These are phyloP conservation scores for Amazona vittata DNA, from an alignment of 2,113 vertebrate genomes.

Conservation along the genomic window DNA sequence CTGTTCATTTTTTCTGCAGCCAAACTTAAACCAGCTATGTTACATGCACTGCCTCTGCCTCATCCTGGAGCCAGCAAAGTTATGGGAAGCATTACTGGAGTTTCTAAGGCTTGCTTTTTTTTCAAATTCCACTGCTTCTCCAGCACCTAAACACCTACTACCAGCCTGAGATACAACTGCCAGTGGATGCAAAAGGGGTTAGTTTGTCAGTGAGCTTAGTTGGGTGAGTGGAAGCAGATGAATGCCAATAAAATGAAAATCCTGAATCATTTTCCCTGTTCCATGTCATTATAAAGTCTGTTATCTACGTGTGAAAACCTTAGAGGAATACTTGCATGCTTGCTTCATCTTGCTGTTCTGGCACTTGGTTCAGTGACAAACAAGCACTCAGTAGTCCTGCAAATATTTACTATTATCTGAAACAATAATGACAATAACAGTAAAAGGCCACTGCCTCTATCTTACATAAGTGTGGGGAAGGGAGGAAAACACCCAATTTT, in stretches of 20 bases:
- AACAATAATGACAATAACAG: not conserved
- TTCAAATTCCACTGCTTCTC: not conserved
- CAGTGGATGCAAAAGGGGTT: not conserved
- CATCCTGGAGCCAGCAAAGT: not conserved
- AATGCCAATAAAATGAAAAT: not conserved
- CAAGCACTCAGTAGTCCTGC: not conserved
- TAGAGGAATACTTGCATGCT: not conserved
- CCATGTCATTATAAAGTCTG: not conserved
- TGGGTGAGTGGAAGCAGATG: not conserved
- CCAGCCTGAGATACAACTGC: not conserved
- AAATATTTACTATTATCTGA: not conserved
- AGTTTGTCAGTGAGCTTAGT: not conserved
- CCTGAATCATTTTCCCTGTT: not conserved
- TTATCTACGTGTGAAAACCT: not conserved
- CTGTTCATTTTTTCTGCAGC: accelerated
- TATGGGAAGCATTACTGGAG: not conserved
- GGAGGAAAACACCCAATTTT: not conserved
- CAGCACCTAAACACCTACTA: not conserved
- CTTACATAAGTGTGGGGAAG: not conserved
- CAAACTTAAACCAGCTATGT: not conserved
- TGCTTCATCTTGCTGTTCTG: not conserved
- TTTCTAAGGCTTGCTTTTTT: not conserved
- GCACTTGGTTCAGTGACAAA: not conserved
- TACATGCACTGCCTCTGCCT: not conserved
- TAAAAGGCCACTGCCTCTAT: not conserved